Evolutionary conservation across 2,797 vertebrate species (phyloP).

Genomic region (Schizothorax lantsangensis): DNA sequence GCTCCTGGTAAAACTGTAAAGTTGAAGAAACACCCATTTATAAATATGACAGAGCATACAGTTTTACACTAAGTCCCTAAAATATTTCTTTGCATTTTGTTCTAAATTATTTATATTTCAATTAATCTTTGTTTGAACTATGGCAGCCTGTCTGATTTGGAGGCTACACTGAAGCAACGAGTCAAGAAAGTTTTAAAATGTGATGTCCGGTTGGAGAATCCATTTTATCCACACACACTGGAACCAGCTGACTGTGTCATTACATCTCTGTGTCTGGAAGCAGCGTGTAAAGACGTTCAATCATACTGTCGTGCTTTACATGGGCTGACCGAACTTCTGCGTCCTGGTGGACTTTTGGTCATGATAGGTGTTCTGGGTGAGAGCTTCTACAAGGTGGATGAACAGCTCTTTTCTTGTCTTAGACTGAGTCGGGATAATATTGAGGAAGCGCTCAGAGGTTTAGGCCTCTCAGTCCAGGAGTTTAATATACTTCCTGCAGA

Average conservation of each 20-base stretch:
- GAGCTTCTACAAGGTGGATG: conserved; percentile 66
- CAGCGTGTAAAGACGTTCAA: conserved; percentile 67
- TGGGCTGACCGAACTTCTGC: conserved; percentile 68
- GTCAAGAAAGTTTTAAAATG: conserved; percentile 70
- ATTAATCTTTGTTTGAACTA: conserved; percentile 1
- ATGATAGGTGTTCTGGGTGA: conserved; percentile 67
- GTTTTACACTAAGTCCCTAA: not conserved
- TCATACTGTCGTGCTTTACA: conserved; percentile 60
- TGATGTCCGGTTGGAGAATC: conserved; percentile 69
- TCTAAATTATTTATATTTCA: not conserved
- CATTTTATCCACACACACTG: conserved; percentile 51
- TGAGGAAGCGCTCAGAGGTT: conserved; percentile 38
- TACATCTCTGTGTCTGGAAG: conserved; percentile 69
- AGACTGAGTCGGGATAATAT: conserved; percentile 57
- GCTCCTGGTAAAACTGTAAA: not conserved
- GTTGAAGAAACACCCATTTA: not conserved
- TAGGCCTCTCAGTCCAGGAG: conserved; percentile 49
- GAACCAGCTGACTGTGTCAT: conserved; percentile 68
- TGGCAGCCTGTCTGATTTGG: conserved; percentile 64
- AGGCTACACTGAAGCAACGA: conserved; percentile 62
- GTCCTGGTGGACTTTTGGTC: conserved; percentile 68
- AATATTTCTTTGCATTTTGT: not conserved
- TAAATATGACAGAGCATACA: not conserved
- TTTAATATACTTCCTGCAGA: conserved; percentile 29
- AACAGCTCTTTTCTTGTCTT: conserved; percentile 70